These are phyloP conservation scores for Diaphora mendica DNA, from an alignment of 2,888 invertebrate species.

Conservation along the genomic window DNA sequence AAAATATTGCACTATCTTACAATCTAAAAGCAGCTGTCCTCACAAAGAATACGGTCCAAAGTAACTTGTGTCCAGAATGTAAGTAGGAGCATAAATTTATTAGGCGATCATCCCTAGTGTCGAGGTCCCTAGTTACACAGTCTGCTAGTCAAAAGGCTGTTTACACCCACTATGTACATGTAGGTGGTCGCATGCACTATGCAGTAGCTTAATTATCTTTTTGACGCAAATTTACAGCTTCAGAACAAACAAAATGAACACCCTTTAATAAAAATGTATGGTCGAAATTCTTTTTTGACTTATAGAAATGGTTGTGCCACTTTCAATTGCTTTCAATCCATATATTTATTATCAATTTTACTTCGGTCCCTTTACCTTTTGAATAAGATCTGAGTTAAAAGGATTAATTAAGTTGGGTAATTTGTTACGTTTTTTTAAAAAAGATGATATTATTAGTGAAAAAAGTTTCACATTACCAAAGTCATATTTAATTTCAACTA, in stretches of 20 bases:
- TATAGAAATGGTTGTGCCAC: neutral
- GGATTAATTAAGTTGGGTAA: too few species aligned
- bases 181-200: conserved; percentile 59
- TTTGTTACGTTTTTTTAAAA: too few species aligned
- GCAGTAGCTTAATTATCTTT: conserved; percentile 64
- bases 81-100: conserved; percentile 60
- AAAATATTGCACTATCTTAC: conserved; percentile 44
- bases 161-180: conserved; percentile 57
- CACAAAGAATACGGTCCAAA: conserved; percentile 26
- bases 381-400: too few species aligned
- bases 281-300: too few species aligned
- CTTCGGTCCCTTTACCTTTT: too few species aligned
- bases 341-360: too few species aligned
- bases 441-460: too few species aligned
- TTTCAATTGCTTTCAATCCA: too few species aligned
- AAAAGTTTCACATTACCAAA: too few species aligned
- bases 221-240: conserved; percentile 20
- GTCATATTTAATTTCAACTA: too few species aligned
- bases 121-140: conserved; percentile 52
- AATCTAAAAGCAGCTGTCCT: conserved; percentile 24
- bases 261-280: neutral
- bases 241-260: conserved; percentile 40
- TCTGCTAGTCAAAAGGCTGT: conserved; percentile 67
- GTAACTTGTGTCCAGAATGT: conserved; percentile 24
- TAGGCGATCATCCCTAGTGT: conserved; percentile 55